Base-by-base conservation (phyloP, 2,888 invertebrate species). In the Eutolmus rufibarbis region DNA sequence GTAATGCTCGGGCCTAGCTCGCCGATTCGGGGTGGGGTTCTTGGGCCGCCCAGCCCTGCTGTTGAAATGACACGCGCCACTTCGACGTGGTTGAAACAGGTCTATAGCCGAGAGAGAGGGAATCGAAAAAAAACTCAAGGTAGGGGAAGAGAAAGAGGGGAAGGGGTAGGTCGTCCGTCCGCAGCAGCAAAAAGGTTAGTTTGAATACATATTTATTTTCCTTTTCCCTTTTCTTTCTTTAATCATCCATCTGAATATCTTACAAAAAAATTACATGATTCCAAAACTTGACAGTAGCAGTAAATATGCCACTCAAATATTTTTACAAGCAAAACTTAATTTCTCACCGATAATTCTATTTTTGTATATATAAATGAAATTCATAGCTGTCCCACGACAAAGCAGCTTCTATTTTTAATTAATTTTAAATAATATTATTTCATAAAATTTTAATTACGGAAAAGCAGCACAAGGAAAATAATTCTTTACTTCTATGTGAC, bases 381-480 rank as follows among this genome's bases (percentile, higher is more conserved):
- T 46, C 23, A 79, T 46, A 37, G 37, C 37, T 19, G 34, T 74
- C 85, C 74, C 28, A 86, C 86, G 86, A 86, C 16, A 74, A n/a
- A 40, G 43, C 74, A 85, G 46, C 34, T 46, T 46, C 51, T 37
- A 86, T 31, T 12, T 85, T 76, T 86, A 34, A 85, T 86, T 76
- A 40, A 31, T 23, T 56, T n/a, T 34, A n/a, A 74, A 74, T 51
- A 81, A 23, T 9, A 56, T 82, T 31, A 23, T 56, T 82, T 34
- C 56, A 66, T 66, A 34, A 57, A 57, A 66, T 57, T 56, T 56
- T 28, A 77, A 23, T 86, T 28, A 56, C 77, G 51, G 76, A 85
- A 85, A 85, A 85, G 84, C 84, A 85, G 84, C 84, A 85, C 40
- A 85, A 74, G 14, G n/a, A 23, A 84, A 85, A 56, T 74, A 16